Conservation (phyloP, 2,888 invertebrate species). For the Orthosia gracilis region DNA sequence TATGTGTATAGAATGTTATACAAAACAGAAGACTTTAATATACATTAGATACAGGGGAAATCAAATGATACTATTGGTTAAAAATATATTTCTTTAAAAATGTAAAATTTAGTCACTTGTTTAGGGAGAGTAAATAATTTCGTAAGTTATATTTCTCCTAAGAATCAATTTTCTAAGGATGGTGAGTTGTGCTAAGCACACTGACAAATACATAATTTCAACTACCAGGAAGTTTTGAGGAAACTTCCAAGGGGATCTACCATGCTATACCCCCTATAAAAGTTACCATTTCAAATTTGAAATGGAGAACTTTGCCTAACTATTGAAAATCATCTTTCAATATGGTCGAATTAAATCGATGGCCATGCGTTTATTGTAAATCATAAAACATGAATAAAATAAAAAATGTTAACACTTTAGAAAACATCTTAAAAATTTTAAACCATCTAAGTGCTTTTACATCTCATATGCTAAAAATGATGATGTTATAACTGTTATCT, state of each 20-base stretch:
- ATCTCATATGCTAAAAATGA: constrained; percentile 50
- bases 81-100: constrained; percentile 65
- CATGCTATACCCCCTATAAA: constrained; percentile 22
- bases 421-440: constrained; percentile 50
- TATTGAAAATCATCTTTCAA: constrained; percentile 56
- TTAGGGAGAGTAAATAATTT: constrained; percentile 74
- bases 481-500: constrained; percentile 49
- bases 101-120: constrained; percentile 68
- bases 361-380: constrained; percentile 61
- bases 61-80: constrained; percentile 71
- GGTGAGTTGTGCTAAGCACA: constrained; percentile 67
- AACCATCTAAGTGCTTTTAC: constrained; percentile 62
- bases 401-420: constrained; percentile 49
- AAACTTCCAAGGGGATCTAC: constrained; percentile 51
- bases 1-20: constrained; percentile 65
- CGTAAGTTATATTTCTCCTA: constrained; percentile 80
- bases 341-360: constrained; percentile 62
- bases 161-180: constrained; percentile 77
- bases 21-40: constrained; percentile 70
- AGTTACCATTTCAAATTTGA: constrained; percentile 54
- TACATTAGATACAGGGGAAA: constrained; percentile 74
- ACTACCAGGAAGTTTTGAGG: constrained; percentile 43
- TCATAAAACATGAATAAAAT: constrained; percentile 51
- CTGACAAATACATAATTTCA: constrained; percentile 61
- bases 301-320: constrained; percentile 60